Conservation (phyloP, 2,888 invertebrate genomes). For the Himalopsyche tibetana region DNA sequence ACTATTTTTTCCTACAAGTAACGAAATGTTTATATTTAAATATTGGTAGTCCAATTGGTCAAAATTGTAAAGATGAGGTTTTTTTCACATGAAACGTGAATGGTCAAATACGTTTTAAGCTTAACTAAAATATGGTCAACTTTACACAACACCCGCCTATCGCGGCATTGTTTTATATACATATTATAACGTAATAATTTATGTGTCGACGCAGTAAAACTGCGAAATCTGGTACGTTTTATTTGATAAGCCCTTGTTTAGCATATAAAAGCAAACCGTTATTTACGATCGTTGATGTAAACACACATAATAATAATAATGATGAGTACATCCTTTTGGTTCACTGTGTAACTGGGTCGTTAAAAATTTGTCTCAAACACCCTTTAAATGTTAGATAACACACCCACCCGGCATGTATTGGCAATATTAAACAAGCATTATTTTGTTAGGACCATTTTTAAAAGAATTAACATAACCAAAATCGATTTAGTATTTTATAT, state of each 20-base stretch:
- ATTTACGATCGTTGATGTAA: constrained; percentile 2
- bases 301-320: constrained; percentile 22
- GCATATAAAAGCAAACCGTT: constrained; percentile 18
- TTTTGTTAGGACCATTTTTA: too few species aligned
- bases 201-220: neutral
- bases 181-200: constrained; percentile 12
- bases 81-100: too few species aligned
- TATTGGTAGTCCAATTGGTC: too few species aligned
- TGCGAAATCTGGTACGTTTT: constrained; percentile 12
- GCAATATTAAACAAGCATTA: too few species aligned
- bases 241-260: constrained; percentile 34
- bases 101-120: too few species aligned
- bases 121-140: constrained; percentile 2
- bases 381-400: neutral
- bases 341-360: neutral
- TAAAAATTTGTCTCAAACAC: constrained; percentile 13
- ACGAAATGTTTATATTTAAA: too few species aligned
- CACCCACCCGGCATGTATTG: too few species aligned
- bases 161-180: neutral
- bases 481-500: too few species aligned
- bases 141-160: neutral
- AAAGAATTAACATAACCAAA: too few species aligned
- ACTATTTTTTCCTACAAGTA: too few species aligned
- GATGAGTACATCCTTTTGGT: neutral
- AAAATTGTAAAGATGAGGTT: too few species aligned